A percentile compares a stretch with the other conserved stretches of the same genome.
Conservation (phyloP, 2,113 vertebrate genomes). For the Ivindomyrus marchei region DNA sequence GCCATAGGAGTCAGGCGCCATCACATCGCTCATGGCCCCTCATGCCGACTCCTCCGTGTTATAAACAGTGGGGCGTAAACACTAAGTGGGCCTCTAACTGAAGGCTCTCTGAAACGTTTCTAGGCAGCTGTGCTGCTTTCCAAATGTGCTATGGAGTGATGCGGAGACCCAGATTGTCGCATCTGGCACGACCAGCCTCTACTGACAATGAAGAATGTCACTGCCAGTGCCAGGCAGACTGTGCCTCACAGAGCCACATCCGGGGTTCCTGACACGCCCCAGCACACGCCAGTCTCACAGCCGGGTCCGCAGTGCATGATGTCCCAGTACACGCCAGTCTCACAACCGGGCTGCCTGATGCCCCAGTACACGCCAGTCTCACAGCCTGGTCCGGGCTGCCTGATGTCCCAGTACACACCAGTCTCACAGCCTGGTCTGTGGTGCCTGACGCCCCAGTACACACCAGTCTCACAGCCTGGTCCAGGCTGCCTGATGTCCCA, state of each 20-base stretch:
- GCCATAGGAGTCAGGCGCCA: not conserved
- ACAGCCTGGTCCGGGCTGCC: too few species aligned
- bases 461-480: too few species aligned
- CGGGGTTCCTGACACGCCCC: not conserved
- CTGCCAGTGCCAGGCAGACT: not conserved
- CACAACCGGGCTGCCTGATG: not conserved
- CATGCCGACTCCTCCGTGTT: not conserved
- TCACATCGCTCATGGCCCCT: not conserved
- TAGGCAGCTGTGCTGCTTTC: not conserved
- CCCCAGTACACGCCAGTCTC: too few species aligned
- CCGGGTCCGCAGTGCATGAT: not conserved
- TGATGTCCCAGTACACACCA: too few species aligned
- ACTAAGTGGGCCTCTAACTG: not conserved
- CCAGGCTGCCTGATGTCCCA: too few species aligned
- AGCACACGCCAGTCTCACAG: slow-evolving; percentile 56
- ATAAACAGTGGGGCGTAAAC: not conserved
- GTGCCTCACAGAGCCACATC: not conserved
- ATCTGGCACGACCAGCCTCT: not conserved
- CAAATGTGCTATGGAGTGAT: not conserved
- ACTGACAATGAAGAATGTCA: not conserved
- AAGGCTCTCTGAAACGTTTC: not conserved
- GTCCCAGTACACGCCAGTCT: not conserved
- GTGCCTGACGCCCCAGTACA: too few species aligned
- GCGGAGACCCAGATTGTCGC: not conserved
- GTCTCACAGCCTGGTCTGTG: too few species aligned